Evolutionary conservation across 1,140 invertebrate genomes (phyloP).

Genomic region (Nebria ingens): DNA sequence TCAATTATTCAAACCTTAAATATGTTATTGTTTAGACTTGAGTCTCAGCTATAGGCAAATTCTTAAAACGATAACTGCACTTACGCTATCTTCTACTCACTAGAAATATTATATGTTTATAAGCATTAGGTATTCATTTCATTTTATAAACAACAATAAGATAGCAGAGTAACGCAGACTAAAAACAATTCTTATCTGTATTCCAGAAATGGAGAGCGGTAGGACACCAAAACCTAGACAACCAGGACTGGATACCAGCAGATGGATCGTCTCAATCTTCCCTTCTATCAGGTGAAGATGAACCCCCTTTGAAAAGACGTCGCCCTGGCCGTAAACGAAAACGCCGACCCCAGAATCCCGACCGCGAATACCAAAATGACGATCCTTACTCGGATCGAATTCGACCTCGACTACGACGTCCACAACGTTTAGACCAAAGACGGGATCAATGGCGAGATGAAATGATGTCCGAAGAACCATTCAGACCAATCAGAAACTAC

Average conservation of each 20-base stretch:
- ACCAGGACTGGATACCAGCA: conserved; percentile 21
- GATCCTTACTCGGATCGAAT: background rate
- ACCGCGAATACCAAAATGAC: background rate
- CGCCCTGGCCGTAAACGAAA: conserved; percentile 40
- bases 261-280: conserved; percentile 7
- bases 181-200: conserved; percentile 18
- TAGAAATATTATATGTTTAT: no score
- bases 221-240: conserved; percentile 19
- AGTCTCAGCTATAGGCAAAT: no score
- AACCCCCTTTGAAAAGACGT: conserved; percentile 30
- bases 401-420: background rate
- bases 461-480: conserved; percentile 12
- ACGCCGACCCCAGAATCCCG: conserved; percentile 31
- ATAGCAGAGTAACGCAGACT: no score
- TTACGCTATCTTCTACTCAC: no score
- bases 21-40: no score
- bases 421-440: background rate
- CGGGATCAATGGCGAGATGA: conserved; percentile 7
- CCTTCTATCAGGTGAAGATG: conserved; percentile 22
- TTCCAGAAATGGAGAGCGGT: conserved; percentile 41
- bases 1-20: no score
- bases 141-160: no score
- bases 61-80: no score
- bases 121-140: no score
- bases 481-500: conserved; percentile 9